phyloP scores from a whole-genome alignment of 2,797 vertebrate genomes.

The Crocodylus rhombifer region DNA sequence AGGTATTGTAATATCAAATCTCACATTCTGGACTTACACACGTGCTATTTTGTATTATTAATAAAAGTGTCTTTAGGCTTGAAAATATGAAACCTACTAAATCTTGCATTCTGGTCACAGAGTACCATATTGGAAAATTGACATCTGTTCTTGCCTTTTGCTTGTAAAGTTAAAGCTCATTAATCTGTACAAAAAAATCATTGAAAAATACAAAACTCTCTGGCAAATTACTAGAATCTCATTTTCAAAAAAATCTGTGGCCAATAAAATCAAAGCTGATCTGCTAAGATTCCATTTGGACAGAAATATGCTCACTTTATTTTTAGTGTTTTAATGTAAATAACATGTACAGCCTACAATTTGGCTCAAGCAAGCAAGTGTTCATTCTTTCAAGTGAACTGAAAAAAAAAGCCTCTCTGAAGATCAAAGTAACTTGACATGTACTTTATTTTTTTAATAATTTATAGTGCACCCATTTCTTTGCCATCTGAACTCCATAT shows the following conservation, averaged over 20 bases:
- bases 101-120: background rate
- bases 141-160: conserved; percentile 24
- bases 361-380: conserved; percentile 43
- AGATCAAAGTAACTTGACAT: conserved; percentile 52
- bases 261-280: conserved; percentile 51
- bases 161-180: conserved; percentile 44
- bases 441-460: conserved; percentile 51
- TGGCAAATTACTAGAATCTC: conserved; percentile 23
- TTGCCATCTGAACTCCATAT: background rate
- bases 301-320: conserved; percentile 15
- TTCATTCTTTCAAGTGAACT: conserved; percentile 52
- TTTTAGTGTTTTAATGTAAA: conserved; percentile 49
- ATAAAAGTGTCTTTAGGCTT: background rate
- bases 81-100: background rate
- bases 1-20: background rate
- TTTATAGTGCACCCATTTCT: background rate
- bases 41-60: background rate
- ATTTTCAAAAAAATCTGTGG: conserved; percentile 38
- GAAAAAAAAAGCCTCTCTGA: conserved; percentile 1
- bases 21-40: background rate
- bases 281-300: conserved; percentile 36
- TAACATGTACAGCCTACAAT: conserved; percentile 46
- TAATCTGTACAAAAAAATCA: conserved; percentile 27
- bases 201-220: conserved; percentile 27
- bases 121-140: conserved; percentile 18